Evolutionary conservation across 2,888 invertebrate genomes (phyloP).

Genomic region (Tiphia femorata): DNA sequence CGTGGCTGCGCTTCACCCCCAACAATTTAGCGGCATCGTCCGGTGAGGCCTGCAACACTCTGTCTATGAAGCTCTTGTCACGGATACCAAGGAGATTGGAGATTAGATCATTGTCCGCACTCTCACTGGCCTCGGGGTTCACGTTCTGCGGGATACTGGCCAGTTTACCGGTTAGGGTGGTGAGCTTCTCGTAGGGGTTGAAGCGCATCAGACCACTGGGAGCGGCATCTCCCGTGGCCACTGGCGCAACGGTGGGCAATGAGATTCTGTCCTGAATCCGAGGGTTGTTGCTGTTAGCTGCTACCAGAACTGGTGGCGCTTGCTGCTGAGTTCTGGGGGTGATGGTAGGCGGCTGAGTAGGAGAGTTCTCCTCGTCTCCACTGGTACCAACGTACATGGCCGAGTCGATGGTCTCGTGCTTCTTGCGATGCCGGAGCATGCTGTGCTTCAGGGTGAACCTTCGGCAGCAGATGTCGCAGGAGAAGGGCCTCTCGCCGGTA

Average conservation of each 20-base stretch:
- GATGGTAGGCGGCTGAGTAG: constrained; percentile 55
- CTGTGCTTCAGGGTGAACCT: constrained; percentile 94
- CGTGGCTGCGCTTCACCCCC: constrained; percentile 79
- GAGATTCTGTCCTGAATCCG: constrained; percentile 54
- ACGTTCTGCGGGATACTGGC: constrained; percentile 64
- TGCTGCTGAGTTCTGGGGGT: constrained; percentile 58
- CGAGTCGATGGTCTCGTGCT: constrained; percentile 79
- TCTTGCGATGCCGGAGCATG: constrained; percentile 93
- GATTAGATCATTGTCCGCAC: constrained; percentile 82
- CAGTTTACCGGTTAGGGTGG: constrained; percentile 56
- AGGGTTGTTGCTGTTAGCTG: constrained; percentile 40
- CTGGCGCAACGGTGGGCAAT: constrained; percentile 57
- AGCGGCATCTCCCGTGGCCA: constrained; percentile 62
- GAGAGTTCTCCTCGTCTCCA: constrained; percentile 71
- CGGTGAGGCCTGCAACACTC: constrained; percentile 83
- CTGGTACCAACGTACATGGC: constrained; percentile 71
- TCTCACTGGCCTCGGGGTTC: constrained; percentile 72
- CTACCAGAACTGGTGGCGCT: constrained; percentile 26
- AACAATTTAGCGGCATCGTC: constrained; percentile 90
- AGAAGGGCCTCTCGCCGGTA: constrained; percentile 92
- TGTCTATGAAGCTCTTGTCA: constrained; percentile 87
- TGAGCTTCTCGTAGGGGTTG: constrained; percentile 61
- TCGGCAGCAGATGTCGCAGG: constrained; percentile 89
- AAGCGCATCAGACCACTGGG: constrained; percentile 57
- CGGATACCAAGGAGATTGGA: constrained; percentile 91